These are phyloP conservation scores for Halisarca cf. caerulea DNA, from an alignment of 37 sponge, comb jelly and placozoan species.

Conservation along the genomic window DNA sequence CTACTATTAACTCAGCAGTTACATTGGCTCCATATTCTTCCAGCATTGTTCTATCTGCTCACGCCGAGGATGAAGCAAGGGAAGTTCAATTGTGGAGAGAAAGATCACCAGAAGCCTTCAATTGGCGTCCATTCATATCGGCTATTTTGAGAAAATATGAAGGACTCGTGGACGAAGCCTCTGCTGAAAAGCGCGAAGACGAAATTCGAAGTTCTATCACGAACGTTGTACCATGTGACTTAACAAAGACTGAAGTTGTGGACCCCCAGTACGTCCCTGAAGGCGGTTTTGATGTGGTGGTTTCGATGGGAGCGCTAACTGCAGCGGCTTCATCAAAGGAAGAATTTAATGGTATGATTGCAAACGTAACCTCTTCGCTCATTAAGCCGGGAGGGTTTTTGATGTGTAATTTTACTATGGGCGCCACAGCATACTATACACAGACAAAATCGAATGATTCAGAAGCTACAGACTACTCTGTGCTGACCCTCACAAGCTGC, in stretches of 20 bases:
- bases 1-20: background rate
- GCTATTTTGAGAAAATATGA: background rate
- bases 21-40: background rate
- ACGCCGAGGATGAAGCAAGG: background rate
- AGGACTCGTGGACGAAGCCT: background rate
- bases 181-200: background rate
- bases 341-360: too few species aligned
- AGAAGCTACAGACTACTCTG: too few species aligned
- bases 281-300: background rate
- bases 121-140: background rate
- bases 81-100: background rate
- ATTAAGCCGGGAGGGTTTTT: too few species aligned
- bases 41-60: background rate
- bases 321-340: too few species aligned
- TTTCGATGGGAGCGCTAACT: too few species aligned
- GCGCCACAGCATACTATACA: too few species aligned
- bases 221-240: background rate
- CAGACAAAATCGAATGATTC: too few species aligned
- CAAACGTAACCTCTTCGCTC: too few species aligned
- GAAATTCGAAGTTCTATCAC: background rate
- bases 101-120: background rate
- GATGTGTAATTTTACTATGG: too few species aligned
- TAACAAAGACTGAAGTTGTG: background rate
- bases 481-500: too few species aligned
- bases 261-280: background rate